A percentile compares a stretch with the other conserved stretches of the same genome.
Conservation (phyloP, 2,113 vertebrate genomes). For the Epinephelus lanceolatus region DNA sequence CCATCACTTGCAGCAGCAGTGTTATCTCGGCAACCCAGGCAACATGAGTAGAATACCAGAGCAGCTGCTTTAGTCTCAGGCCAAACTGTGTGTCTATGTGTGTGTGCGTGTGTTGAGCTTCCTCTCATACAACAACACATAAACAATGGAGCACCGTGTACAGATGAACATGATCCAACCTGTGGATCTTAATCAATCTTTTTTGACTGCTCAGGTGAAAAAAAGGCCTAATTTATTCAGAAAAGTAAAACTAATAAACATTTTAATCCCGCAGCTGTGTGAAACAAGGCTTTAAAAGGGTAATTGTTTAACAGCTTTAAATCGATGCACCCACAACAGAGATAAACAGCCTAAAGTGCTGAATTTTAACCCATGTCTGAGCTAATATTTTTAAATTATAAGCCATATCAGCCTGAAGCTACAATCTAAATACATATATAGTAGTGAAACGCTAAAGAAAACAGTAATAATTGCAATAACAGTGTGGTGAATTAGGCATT, state of each 20-base stretch:
- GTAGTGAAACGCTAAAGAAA: background rate
- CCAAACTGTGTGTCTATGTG: constrained; percentile 35
- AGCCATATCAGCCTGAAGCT: background rate
- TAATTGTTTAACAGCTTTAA: background rate
- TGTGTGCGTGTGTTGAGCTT: background rate
- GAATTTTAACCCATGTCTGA: background rate
- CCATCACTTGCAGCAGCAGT: constrained; percentile 71
- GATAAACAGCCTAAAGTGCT: constrained; percentile 10
- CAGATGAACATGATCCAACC: constrained; percentile 43
- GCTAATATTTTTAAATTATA: background rate
- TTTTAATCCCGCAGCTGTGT: constrained; percentile 22
- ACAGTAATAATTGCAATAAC: background rate
- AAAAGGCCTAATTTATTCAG: constrained; percentile 23
- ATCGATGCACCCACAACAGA: background rate
- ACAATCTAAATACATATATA: background rate
- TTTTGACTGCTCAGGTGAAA: constrained; percentile 26
- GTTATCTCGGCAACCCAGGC: constrained; percentile 80
- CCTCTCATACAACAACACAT: constrained; percentile 32
- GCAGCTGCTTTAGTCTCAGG: constrained; percentile 59
- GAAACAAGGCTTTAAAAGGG: constrained; percentile 6
- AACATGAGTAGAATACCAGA: constrained; percentile 62
- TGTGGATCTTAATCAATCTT: constrained; percentile 22
- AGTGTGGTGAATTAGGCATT: background rate
- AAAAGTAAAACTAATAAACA: constrained; percentile 10
- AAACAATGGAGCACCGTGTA: constrained; percentile 45